These are phyloP conservation scores for Pelobates fuscus DNA, from an alignment of 2,113 vertebrate species.

Conservation along the genomic window DNA sequence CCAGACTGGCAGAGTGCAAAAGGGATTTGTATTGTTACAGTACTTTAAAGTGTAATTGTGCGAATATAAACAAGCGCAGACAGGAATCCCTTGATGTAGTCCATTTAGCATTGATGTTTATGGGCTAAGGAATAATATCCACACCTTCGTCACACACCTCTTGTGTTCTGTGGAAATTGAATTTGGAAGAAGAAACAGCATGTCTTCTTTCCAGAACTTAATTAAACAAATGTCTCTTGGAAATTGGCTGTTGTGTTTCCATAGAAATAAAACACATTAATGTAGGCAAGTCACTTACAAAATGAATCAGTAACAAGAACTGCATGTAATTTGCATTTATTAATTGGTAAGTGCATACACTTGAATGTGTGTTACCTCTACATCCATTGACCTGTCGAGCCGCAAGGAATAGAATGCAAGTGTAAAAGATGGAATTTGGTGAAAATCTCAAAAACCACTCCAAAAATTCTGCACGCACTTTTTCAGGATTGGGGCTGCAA, in stretches of 20 bases:
- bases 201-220: constrained; percentile 7
- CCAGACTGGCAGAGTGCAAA: constrained; percentile 4
- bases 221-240: constrained; percentile 22
- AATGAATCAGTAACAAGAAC: too few relatives aligned
- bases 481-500: too few relatives aligned
- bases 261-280: constrained; percentile 7
- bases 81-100: constrained; percentile 24
- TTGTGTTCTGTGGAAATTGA: constrained; percentile 1
- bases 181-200: constrained; percentile 13
- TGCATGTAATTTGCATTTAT: too few relatives aligned
- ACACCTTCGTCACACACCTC: constrained; percentile 16
- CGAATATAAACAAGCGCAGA: constrained; percentile 35
- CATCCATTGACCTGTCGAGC: too few relatives aligned
- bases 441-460: too few relatives aligned
- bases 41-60: constrained; percentile 40
- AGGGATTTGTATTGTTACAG: constrained; percentile 38
- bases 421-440: too few relatives aligned
- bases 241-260: constrained; percentile 34
- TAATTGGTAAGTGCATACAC: too few relatives aligned
- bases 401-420: too few relatives aligned
- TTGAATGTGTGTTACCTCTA: too few relatives aligned
- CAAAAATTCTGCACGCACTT: too few relatives aligned
- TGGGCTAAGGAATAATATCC: background rate
- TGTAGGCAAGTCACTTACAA: background rate
- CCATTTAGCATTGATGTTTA: constrained; percentile 33